Base-by-base conservation (phyloP, 1,140 invertebrate genomes). In the Coenobita brevimanus region DNA sequence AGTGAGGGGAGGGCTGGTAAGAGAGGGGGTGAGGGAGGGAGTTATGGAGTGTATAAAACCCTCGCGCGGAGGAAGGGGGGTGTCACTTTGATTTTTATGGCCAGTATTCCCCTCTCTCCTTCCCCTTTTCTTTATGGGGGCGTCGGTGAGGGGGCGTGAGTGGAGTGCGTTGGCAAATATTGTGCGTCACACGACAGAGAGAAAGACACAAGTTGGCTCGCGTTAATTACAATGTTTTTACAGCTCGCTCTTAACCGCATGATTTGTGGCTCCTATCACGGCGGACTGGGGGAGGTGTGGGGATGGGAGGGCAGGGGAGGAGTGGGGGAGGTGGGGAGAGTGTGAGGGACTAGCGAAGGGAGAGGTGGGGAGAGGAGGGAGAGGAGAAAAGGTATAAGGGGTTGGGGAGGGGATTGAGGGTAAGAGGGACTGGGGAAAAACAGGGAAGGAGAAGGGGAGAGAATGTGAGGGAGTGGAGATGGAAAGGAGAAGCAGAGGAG, bases 221-320 rank as follows among this genome's bases (percentile, higher is more conserved):
- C 21, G 62, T 67, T 67, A 67, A 67, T 67, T 67, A 67, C 62
- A 67, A 67, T 67, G 62, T 33, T 67, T 67, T 67, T 67, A 67
- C 62, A 67, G 62, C 36, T 67, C 36, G 27, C 62, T 67, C 62
- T 67, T 67, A 67, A 67, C 62, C 24, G 36, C 27, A 33, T 67
- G 62, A 67, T 24, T 67, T 67, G 62, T 67, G 62, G 62, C 1
- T 24, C 24, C 62, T 21, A 67, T 67, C 62, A 67, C 62, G 62
- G n/a, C 62, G n/a, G n/a, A n/a, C n/a, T n/a, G n/a, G n/a, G n/a
- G n/a, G n/a, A n/a, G n/a, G n/a, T n/a, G n/a, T n/a, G n/a, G n/a
- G n/a, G n/a, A n/a, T n/a, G n/a, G n/a, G n/a, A n/a, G n/a, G n/a
- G n/a, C n/a, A n/a, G n/a, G n/a, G n/a, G n/a, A n/a, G n/a, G n/a